Evolutionary conservation across 2,888 invertebrate species (phyloP), one percentile per base, ranked within the genome.

Genomic region (Drosophila anceps): DNA sequence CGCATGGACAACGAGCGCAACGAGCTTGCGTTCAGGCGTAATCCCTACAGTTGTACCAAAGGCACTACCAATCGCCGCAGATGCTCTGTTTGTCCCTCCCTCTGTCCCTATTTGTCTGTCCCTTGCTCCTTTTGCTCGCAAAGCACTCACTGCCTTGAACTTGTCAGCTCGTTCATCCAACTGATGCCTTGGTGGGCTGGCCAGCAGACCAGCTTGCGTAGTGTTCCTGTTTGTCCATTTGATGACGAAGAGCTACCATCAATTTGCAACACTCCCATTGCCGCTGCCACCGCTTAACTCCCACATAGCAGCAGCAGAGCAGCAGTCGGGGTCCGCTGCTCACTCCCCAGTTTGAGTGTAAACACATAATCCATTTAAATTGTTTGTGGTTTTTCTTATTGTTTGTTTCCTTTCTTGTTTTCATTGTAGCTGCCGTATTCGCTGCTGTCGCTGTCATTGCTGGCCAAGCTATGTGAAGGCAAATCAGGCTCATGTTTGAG

Each of bases 311-410:
- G 37, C 54, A 61, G 68, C 37, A 27, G 33, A 46, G 50, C 50
- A 60, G 54, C 63, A 58, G 27, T 46, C 44, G 64, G 33, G 15
- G 48, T 37, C 50, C 64, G 37, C 60, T 20, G 51, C 51, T 63
- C 48, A 51, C 33, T 39, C 51, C 71, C 77, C 81, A 59, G 63
- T 83, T 83, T 75, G 73, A 86, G 84, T 81, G 87, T 86, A 84
- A 84, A 84, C 87, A 84, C 87, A 84, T 84, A 84, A 84, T 84
- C 89, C 84, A 88, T 84, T 84, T 88, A 88, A 84, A 84, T 84
- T 88, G 89, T 84, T 84, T 84, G 84, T 86, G 84, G 87, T 83
- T 86, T 78, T 86, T 81, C 84, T 88, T 84, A 86, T 88, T 84
- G 87, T 88, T 84, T 88, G 86, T 77, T 83, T 86, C 78, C 67